Conservation (phyloP, 1,140 invertebrate genomes). For the Polyergus mexicanus region DNA sequence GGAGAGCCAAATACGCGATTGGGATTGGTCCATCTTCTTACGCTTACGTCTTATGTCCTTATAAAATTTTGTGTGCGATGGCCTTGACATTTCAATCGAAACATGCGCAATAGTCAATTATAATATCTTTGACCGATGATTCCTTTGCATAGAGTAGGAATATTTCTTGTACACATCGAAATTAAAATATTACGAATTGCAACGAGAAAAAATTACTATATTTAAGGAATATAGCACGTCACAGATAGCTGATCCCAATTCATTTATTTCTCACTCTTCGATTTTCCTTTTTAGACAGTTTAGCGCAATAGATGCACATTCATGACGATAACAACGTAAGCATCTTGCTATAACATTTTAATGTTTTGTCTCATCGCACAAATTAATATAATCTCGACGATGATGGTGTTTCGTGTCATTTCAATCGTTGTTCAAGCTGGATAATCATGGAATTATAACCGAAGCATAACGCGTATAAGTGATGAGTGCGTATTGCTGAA, state of each 20-base stretch:
- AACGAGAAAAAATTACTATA: background rate
- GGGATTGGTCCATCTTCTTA: no score
- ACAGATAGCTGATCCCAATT: background rate
- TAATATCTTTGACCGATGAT: background rate
- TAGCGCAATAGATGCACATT: background rate
- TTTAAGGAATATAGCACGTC: background rate
- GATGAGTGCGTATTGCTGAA: conserved; percentile 45
- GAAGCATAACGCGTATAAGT: conserved; percentile 1
- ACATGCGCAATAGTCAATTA: background rate
- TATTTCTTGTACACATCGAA: background rate
- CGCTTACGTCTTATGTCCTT: no score
- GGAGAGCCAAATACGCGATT: no score
- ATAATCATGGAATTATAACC: background rate
- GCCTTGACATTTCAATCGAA: background rate
- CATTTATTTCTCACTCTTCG: background rate
- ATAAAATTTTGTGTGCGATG: no score
- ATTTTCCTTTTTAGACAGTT: background rate
- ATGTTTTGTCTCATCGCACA: background rate
- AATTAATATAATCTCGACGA: background rate
- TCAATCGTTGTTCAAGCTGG: conserved; percentile 22
- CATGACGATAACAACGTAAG: background rate
- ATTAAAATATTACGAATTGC: background rate
- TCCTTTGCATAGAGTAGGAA: background rate
- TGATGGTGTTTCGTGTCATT: background rate
- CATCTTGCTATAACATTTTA: background rate